Percentiles rank a stretch among this genome's conserved stretches.
phyloP scores from a whole-genome alignment of 2,797 vertebrate species.

The Brachymystax lenok region DNA sequence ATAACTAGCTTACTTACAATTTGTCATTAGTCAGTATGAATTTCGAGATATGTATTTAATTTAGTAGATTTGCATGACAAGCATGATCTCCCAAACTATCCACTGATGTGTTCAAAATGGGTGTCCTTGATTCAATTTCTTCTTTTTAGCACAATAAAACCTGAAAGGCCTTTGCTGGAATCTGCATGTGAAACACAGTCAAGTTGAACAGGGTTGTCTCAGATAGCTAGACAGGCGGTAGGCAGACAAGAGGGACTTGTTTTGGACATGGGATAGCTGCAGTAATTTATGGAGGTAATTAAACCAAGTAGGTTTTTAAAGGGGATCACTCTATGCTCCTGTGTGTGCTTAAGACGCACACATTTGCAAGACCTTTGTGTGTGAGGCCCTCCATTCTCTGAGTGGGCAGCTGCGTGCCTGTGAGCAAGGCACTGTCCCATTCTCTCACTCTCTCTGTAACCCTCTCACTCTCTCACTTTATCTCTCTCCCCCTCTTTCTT shows the following conservation, averaged over 20 bases:
- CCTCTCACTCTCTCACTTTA: too few relatives aligned
- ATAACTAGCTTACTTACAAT: too few relatives aligned
- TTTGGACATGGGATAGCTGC: conserved; percentile 45
- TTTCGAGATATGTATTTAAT: too few relatives aligned
- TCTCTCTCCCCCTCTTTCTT: conserved; percentile 42
- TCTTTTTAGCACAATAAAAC: conserved; percentile 20
- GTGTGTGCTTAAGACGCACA: conserved; percentile 68
- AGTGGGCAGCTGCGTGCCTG: conserved; percentile 72
- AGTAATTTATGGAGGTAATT: conserved; percentile 71
- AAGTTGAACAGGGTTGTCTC: conserved; percentile 35
- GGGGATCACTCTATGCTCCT: conserved; percentile 58
- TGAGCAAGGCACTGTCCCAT: conserved; percentile 60
- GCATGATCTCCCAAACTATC: too few relatives aligned
- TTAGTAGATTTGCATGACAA: too few relatives aligned
- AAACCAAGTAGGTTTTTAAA: conserved; percentile 62
- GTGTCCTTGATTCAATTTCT: neutral
- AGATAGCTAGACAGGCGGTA: conserved; percentile 10
- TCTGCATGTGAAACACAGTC: conserved; percentile 20
- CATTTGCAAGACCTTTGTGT: conserved; percentile 76
- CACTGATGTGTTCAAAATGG: too few relatives aligned
- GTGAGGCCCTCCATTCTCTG: conserved; percentile 69
- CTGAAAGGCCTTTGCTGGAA: conserved; percentile 28
- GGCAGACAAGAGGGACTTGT: conserved; percentile 38
- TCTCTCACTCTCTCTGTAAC: too few relatives aligned
- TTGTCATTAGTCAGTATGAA: too few relatives aligned